These are phyloP conservation scores for Caenorhabditis sp. DNA, from an alignment of 2,888 invertebrate species.

Conservation along the genomic window DNA sequence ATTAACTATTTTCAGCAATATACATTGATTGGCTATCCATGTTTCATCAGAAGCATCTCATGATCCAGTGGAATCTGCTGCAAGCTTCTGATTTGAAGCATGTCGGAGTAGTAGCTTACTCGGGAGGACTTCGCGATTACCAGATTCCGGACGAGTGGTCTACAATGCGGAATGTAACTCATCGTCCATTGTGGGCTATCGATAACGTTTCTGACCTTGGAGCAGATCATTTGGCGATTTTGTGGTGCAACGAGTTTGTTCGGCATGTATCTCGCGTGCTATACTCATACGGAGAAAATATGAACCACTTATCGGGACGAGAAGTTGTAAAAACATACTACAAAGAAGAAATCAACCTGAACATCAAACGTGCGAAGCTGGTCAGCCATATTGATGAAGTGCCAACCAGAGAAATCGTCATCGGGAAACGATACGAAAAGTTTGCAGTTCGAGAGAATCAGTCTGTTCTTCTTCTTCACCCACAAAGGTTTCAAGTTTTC, in stretches of 20 bases:
- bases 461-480: slow-evolving; percentile 10
- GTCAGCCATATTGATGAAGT: slow-evolving; percentile 29
- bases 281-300: slow-evolving; percentile 68
- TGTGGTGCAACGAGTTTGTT: slow-evolving; percentile 83
- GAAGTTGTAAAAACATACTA: slow-evolving; percentile 37
- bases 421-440: slow-evolving; percentile 27
- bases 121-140: slow-evolving; percentile 78
- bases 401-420: slow-evolving; percentile 26
- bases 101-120: slow-evolving; percentile 75
- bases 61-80: slow-evolving; percentile 20
- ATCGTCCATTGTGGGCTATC: slow-evolving; percentile 66
- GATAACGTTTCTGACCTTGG: slow-evolving; percentile 62
- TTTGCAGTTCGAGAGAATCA: slow-evolving; percentile 6
- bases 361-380: slow-evolving; percentile 37
- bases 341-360: slow-evolving; percentile 1
- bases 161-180: slow-evolving; percentile 34
- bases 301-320: slow-evolving; percentile 31
- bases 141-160: slow-evolving; percentile 68
- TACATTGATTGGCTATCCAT: slow-evolving; percentile 45
- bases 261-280: slow-evolving; percentile 72
- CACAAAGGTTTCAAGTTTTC: slow-evolving; percentile 25
- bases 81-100: slow-evolving; percentile 45
- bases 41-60: slow-evolving; percentile 29
- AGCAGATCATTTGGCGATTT: slow-evolving; percentile 82
- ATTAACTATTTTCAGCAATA: slow-evolving; percentile 57